Percentiles rank a stretch among this genome's conserved stretches.
Evolutionary conservation across 2,113 vertebrate genomes (phyloP).

Genomic region (Peromyscus californicus): DNA sequence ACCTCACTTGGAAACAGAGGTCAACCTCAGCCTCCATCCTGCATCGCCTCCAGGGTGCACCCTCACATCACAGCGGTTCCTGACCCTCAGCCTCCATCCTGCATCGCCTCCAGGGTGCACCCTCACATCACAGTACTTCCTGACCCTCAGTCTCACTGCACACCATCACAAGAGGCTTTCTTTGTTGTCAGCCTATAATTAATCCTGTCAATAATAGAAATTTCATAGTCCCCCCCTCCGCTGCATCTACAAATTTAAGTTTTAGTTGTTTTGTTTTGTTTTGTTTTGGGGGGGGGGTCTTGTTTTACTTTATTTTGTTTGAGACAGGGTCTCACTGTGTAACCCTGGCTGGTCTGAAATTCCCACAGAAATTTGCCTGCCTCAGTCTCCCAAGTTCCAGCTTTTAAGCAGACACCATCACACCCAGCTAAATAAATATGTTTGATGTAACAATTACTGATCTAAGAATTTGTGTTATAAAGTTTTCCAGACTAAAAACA

Average conservation of each 20-base stretch:
- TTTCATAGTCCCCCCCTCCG: background rate
- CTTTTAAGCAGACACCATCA: background rate
- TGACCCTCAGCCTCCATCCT: background rate
- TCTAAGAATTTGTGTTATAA: slow-evolving; percentile 25
- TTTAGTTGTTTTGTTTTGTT: background rate
- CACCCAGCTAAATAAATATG: background rate
- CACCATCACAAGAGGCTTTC: background rate
- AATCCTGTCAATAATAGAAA: background rate
- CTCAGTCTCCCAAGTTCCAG: background rate
- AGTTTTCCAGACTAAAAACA: background rate
- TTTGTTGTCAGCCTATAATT: slow-evolving; percentile 13
- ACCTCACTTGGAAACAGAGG: background rate
- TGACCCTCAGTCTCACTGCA: background rate
- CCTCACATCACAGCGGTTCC: background rate
- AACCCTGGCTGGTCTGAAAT: background rate
- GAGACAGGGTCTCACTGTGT: background rate
- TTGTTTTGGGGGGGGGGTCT: background rate
- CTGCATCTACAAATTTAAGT: background rate
- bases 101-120: too few species aligned
- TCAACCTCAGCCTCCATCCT: background rate
- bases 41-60: too few species aligned
- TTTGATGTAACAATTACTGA: slow-evolving; percentile 4
- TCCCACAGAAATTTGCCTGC: background rate
- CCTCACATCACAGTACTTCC: background rate
- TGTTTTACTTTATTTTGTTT: background rate